Evolutionary conservation across 2,113 vertebrate species (phyloP), one percentile per base, ranked within the genome.

Genomic region (Scalopus aquaticus): DNA sequence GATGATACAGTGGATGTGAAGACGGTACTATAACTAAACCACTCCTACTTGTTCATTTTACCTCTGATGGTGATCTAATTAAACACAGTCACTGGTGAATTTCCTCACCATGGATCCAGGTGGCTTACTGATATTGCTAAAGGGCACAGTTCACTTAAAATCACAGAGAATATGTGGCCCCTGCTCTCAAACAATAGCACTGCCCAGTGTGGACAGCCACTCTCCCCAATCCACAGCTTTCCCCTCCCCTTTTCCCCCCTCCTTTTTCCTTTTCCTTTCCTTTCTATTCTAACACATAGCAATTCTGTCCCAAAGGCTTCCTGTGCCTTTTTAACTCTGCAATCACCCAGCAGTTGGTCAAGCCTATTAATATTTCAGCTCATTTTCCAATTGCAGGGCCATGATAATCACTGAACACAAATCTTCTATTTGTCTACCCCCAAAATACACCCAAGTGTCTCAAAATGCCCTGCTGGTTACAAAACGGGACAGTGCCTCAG

Each of bases 281-380:
- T 86, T 91, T 94, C 44, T 82, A 35, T 83, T 81, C 42, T 32
- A 76, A 39, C 86, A 95, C 79, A 77, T 12, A 77, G 87, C 60
- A 84, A 90, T 92, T 95, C 79, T 82, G 87, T 89, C 86, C 56
- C 72, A 69, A 84, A 86, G 84, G 44, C 24, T 92, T 93, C 91
- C 78, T 88, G 70, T 92, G 49, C 32, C 62, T 97, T 94, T 97
- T 97, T 86, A 93, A 79, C 73, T 96, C 72, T 62, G 69, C 78
- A 96, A 83, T 79, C 81, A 90, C 90, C 85, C 87, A 96, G 93
- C 84, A 65, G 88, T 95, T 85, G 90, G 91, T 62, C 94, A 96
- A 69, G 83, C 82, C 85, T 96, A 97, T 96, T 96, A 96, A 96
- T 90, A 95, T 93, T 93, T 92, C 51, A 91, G 70, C 60, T 95